Base-by-base conservation (phyloP, 2,888 invertebrate genomes). In the Branchellion lobata region DNA sequence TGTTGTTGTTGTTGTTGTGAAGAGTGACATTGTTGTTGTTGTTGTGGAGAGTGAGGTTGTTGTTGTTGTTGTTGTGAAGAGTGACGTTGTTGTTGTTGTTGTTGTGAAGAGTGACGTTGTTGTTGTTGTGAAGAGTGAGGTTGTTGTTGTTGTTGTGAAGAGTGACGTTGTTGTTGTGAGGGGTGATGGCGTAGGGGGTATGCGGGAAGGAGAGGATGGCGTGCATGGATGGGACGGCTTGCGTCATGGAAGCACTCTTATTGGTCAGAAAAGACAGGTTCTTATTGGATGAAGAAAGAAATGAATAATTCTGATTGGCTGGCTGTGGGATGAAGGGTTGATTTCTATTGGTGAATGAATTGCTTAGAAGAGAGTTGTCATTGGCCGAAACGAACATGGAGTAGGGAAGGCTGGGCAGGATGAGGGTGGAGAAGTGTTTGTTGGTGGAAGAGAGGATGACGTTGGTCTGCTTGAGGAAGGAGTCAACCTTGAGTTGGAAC, bases 381-480 rank as follows among this genome's bases (percentile, higher is more conserved):
- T 14, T 47, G 18, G 47, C 47, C 18, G 8, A 18, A 47, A 14
- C 47, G 8, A 14, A 14, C 8, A 14, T 47, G 47, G 47, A 14
- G 8, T 8, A 47, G 18, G 61, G 24, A 57, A 14, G 61, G 24
- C 18, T 47, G 47, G 47, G 11, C 18, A 47, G 47, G 18, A 14
- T 14, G 24, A 57, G n/a, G 24, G 61, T n/a, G 5, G 61, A n/a
- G 21, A 57, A n/a, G 61, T 8, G 21, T n/a, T 57, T 57, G 24
- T 57, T 8, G 61, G 47, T 47, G 8, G 47, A 47, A 18, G 61
- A 57, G 21, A 57, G 24, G 21, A 57, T 57, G 61, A 57, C 3
- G 61, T 57, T 57, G 61, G 61, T 57, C 24, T 57, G 61, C n/a
- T n/a, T 57, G 61, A 57, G 61, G 61, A 57, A 57, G 61, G 61